Evolutionary conservation across 2,888 invertebrate species (phyloP).

Genomic region (Cotesia congregata): DNA sequence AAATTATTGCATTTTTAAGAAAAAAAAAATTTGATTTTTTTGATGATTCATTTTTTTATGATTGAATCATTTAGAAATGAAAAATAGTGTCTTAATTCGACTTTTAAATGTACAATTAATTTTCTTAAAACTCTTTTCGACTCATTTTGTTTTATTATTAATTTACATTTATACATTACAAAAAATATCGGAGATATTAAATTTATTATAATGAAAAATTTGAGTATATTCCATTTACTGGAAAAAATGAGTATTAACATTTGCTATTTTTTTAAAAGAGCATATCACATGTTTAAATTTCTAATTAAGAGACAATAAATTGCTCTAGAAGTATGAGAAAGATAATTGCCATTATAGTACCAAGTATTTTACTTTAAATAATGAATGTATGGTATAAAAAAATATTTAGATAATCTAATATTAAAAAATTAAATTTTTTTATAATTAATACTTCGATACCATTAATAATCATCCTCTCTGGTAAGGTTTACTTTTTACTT

Average conservation of each 20-base stretch:
- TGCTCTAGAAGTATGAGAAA: not conserved
- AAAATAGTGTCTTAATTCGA: too few species aligned
- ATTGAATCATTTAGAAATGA: too few species aligned
- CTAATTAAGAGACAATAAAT: conserved; percentile 28
- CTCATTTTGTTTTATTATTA: conserved; percentile 49
- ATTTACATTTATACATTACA: conserved; percentile 64
- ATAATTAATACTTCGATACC: conserved; percentile 19
- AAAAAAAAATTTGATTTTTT: too few species aligned
- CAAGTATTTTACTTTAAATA: not conserved
- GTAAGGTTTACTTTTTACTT: conserved; percentile 61
- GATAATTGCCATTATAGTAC: conserved; percentile 4
- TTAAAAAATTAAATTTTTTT: conserved; percentile 12
- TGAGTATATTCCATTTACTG: not conserved
- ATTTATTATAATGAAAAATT: conserved; percentile 38
- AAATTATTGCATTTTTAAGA: too few species aligned
- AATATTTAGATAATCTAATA: conserved; percentile 13
- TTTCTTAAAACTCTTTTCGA: not conserved
- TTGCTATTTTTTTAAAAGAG: conserved; percentile 18
- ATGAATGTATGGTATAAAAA: not conserved
- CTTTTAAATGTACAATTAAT: not conserved
- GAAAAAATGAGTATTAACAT: conserved; percentile 25
- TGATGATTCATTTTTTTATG: too few species aligned
- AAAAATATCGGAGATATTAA: conserved; percentile 41
- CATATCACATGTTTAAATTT: conserved; percentile 37
- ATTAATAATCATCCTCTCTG: conserved; percentile 57